A percentile compares a stretch with the other conserved stretches of the same genome.
Conservation (phyloP, 2,888 invertebrate species). For the Leucophenga maculata region DNA sequence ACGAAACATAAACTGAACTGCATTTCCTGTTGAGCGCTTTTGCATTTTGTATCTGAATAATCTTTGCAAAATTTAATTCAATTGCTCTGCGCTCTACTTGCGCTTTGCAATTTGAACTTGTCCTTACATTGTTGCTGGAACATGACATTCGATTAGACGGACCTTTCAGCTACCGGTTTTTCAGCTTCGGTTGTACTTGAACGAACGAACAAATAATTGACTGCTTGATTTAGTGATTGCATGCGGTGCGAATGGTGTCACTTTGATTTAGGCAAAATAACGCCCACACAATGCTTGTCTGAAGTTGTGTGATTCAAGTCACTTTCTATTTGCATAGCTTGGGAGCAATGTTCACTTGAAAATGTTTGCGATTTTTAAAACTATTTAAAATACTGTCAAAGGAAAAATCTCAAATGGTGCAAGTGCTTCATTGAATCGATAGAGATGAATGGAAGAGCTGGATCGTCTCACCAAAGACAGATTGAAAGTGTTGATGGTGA, state of each 20-base stretch:
- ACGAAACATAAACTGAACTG: not conserved
- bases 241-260: slow-evolving; percentile 42
- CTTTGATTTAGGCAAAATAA: slow-evolving; percentile 60
- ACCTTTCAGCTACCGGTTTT: slow-evolving; percentile 23
- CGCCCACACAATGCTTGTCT: slow-evolving; percentile 45
- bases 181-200: no score
- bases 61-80: not conserved
- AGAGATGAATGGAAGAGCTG: no score
- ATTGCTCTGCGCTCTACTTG: slow-evolving; percentile 37
- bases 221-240: slow-evolving; percentile 21
- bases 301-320: no score
- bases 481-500: no score
- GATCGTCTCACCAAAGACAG: no score
- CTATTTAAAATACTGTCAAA: no score
- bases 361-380: no score
- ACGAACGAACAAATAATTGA: not conserved
- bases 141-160: slow-evolving; percentile 2
- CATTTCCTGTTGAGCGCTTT: not conserved
- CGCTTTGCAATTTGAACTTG: slow-evolving; percentile 19
- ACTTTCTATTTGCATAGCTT: no score
- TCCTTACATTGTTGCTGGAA: slow-evolving; percentile 26
- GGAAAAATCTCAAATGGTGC: no score
- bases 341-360: no score
- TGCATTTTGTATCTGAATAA: not conserved
- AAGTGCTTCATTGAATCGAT: no score